A percentile compares a stretch with the other conserved stretches of the same genome.
These are phyloP conservation scores for Venturia canescens DNA, from an alignment of 1,140 invertebrate genomes.

Conservation along the genomic window DNA sequence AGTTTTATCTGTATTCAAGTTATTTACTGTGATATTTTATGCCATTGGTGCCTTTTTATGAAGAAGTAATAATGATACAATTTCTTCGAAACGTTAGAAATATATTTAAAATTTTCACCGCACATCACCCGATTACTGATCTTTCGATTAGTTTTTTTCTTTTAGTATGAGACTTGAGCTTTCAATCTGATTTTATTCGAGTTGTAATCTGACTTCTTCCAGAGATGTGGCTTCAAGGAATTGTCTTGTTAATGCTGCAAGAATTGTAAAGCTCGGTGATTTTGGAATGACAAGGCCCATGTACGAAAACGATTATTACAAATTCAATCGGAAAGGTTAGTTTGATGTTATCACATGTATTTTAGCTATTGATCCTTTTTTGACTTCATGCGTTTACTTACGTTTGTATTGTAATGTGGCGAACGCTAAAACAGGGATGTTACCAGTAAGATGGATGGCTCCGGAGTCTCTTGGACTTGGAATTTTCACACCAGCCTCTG, in stretches of 20 bases:
- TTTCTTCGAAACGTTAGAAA: too few species aligned
- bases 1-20: too few species aligned
- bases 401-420: slow-evolving; percentile 12
- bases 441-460: slow-evolving; percentile 96
- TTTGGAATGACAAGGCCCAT: slow-evolving; percentile 95
- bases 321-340: slow-evolving; percentile 88
- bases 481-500: slow-evolving; percentile 90
- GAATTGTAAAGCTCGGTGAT: slow-evolving; percentile 92
- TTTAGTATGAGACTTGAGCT: neutral
- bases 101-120: too few species aligned
- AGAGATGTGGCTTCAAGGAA: slow-evolving; percentile 92
- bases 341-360: neutral
- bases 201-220: slow-evolving; percentile 47
- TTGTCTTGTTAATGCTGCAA: slow-evolving; percentile 89
- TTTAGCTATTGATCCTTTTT: neutral
- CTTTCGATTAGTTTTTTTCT: slow-evolving; percentile 3
- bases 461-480: slow-evolving; percentile 88
- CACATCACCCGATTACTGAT: neutral
- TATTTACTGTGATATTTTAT: too few species aligned
- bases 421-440: slow-evolving; percentile 78
- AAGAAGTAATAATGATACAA: too few species aligned
- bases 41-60: too few species aligned
- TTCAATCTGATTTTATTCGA: too few species aligned
- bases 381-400: slow-evolving; percentile 4
- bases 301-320: slow-evolving; percentile 92